These are phyloP conservation scores for Euplexia lucipara DNA, from an alignment of 2,888 invertebrate species.

Conservation along the genomic window DNA sequence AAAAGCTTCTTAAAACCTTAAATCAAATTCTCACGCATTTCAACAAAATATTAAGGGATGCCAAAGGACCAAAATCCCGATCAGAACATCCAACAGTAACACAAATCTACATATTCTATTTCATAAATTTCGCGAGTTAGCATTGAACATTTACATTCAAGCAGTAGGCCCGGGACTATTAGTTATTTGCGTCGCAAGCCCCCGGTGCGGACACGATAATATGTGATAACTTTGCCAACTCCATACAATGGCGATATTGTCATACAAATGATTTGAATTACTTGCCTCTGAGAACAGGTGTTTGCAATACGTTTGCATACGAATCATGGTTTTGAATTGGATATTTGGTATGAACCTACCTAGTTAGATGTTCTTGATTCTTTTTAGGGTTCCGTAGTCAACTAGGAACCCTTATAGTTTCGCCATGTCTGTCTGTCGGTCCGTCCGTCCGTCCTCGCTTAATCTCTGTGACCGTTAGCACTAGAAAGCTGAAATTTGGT, in stretches of 20 bases:
- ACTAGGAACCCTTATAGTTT: too few relatives aligned
- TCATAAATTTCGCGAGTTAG: conserved; percentile 40
- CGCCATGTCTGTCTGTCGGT: too few relatives aligned
- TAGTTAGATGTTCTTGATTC: conserved; percentile 2
- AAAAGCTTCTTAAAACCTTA: too few relatives aligned
- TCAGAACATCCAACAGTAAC: background rate
- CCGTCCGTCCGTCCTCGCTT: too few relatives aligned
- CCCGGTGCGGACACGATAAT: conserved; percentile 67
- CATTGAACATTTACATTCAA: conserved; percentile 68
- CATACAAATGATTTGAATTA: conserved; percentile 69
- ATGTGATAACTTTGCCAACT: conserved; percentile 71
- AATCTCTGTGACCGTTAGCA: too few relatives aligned
- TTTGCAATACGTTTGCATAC: conserved; percentile 42
- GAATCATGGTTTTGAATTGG: conserved; percentile 20
- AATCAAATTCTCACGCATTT: too few relatives aligned
- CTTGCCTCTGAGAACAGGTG: conserved; percentile 42
- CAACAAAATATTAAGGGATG: too few relatives aligned
- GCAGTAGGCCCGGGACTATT: conserved; percentile 58
- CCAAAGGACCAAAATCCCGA: background rate
- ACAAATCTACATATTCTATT: conserved; percentile 35
- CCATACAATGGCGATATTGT: conserved; percentile 72
- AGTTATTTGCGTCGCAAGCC: conserved; percentile 69
- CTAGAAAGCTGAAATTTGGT: too few relatives aligned
- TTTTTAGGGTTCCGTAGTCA: too few relatives aligned
- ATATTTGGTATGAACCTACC: conserved; percentile 16